These are phyloP conservation scores for Ischnus inquisitorius DNA, from an alignment of 2,888 invertebrate species.

Conservation along the genomic window DNA sequence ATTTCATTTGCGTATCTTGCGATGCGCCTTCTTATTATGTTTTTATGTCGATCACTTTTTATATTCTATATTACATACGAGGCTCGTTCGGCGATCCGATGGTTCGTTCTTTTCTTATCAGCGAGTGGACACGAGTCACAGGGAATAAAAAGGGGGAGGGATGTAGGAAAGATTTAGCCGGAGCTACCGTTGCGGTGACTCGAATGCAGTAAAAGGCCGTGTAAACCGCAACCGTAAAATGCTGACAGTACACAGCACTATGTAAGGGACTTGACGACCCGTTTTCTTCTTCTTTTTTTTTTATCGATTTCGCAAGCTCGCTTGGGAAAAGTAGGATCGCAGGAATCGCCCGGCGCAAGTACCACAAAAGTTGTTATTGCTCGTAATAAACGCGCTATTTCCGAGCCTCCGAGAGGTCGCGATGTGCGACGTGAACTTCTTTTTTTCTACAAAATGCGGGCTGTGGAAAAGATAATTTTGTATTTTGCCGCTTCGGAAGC, in stretches of 20 bases:
- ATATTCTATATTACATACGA: neutral
- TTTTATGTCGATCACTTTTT: slow-evolving; percentile 16
- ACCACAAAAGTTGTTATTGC: slow-evolving; percentile 48
- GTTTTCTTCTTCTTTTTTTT: slow-evolving; percentile 67
- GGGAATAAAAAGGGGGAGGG: neutral
- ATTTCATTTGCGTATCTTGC: slow-evolving; percentile 50
- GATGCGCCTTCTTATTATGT: neutral
- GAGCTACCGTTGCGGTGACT: slow-evolving; percentile 13
- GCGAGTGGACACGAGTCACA: slow-evolving; percentile 4
- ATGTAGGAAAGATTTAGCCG: slow-evolving; percentile 12
- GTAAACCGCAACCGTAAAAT: slow-evolving; percentile 75
- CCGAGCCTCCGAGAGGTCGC: neutral
- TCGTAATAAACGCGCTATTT: slow-evolving; percentile 35
- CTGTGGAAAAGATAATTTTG: slow-evolving; percentile 13
- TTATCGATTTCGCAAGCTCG: slow-evolving; percentile 77
- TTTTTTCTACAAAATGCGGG: slow-evolving; percentile 17
- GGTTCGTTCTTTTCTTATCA: slow-evolving; percentile 32
- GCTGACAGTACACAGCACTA: slow-evolving; percentile 77
- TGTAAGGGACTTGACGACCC: slow-evolving; percentile 69
- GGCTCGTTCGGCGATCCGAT: neutral
- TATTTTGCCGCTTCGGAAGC: neutral
- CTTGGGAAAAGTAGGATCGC: slow-evolving; percentile 58
- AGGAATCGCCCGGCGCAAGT: slow-evolving; percentile 7
- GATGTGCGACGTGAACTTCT: neutral
- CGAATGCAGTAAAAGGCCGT: slow-evolving; percentile 55